phyloP scores from a whole-genome alignment of 2,888 invertebrate species.

The Sinopyrophorus schimmeli region DNA sequence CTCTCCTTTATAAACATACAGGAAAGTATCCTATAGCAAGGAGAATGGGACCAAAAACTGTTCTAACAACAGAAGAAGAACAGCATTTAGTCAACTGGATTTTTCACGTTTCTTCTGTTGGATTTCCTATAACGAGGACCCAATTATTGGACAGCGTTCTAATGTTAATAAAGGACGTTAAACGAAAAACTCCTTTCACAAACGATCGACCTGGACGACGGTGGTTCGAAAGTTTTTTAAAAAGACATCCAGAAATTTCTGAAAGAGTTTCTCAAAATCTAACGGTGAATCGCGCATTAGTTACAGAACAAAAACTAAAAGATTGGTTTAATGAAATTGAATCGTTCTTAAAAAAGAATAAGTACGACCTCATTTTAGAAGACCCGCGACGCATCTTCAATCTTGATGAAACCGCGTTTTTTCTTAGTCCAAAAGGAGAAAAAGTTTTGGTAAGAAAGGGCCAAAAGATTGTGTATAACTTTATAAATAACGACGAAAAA shows the following conservation, averaged over 20 bases:
- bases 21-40: constrained; percentile 15
- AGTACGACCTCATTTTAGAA: constrained; percentile 33
- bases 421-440: constrained; percentile 44
- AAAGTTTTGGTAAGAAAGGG: constrained; percentile 43
- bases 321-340: constrained; percentile 41
- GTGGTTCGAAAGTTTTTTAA: constrained; percentile 11
- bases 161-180: constrained; percentile 26
- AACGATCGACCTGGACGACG: constrained; percentile 37
- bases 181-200: constrained; percentile 32
- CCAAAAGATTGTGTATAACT: constrained; percentile 37
- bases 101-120: constrained; percentile 31
- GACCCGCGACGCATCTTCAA: constrained; percentile 43
- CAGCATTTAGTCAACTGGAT: constrained; percentile 37
- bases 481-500: constrained; percentile 40
- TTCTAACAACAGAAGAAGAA: constrained; percentile 31
- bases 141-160: constrained; percentile 36
- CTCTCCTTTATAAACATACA: constrained; percentile 29
- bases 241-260: constrained; percentile 23
- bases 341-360: constrained; percentile 35
- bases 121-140: constrained; percentile 37
- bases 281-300: constrained; percentile 29
- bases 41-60: constrained; percentile 24
- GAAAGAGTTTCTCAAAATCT: constrained; percentile 34
- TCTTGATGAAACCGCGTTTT: constrained; percentile 48
- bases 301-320: constrained; percentile 38